Percentiles rank a stretch among this genome's conserved stretches.
phyloP scores from a whole-genome alignment of 2,888 invertebrate species.

The Oxyscelio sp. region DNA sequence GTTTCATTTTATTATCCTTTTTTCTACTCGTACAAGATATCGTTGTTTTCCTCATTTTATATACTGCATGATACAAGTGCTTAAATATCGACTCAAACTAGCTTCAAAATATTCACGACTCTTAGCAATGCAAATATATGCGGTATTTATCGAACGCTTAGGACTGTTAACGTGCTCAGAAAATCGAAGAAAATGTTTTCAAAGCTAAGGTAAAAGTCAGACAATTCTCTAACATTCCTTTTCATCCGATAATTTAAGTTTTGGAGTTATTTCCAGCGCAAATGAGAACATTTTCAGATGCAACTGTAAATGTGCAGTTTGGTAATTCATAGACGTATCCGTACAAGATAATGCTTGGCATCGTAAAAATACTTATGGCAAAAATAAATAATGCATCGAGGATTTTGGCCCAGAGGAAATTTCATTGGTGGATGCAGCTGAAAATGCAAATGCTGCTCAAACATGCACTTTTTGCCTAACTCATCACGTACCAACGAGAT shows the following conservation, averaged over 20 bases:
- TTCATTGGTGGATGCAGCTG: too few relatives aligned
- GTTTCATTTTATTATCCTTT: constrained; percentile 3
- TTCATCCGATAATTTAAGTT: too few relatives aligned
- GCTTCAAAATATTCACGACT: neutral
- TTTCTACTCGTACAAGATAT: neutral
- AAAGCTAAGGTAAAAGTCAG: too few relatives aligned
- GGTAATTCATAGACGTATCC: neutral
- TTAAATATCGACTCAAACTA: constrained; percentile 23
- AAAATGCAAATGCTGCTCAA: too few relatives aligned
- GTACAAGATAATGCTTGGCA: too few relatives aligned
- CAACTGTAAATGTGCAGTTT: neutral
- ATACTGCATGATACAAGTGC: constrained; percentile 35
- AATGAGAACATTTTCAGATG: neutral
- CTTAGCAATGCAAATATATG: constrained; percentile 30
- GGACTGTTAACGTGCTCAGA: neutral
- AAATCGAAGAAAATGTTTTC: neutral
- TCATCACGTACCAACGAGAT: too few relatives aligned
- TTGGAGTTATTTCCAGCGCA: neutral
- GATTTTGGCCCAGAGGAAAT: too few relatives aligned
- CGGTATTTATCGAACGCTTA: constrained; percentile 24
- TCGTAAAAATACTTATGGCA: too few relatives aligned
- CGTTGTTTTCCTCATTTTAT: constrained; percentile 15
- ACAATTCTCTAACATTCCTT: too few relatives aligned
- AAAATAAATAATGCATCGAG: too few relatives aligned
- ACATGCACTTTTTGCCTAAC: too few relatives aligned